Base-by-base conservation (phyloP, 1,140 invertebrate species). In the Pteromalus puparum region DNA sequence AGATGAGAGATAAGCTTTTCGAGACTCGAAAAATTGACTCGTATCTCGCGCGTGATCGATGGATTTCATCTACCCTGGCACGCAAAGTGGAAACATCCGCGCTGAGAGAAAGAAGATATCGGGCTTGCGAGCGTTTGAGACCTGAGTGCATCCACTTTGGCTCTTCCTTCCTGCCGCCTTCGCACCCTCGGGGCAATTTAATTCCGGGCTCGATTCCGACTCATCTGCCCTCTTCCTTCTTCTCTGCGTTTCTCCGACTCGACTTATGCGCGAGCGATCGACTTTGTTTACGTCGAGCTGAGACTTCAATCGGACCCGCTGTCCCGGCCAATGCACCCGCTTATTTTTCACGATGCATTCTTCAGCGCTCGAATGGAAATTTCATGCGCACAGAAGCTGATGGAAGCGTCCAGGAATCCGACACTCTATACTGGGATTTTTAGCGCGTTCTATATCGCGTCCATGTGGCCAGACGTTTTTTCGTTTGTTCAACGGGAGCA, bases 101-200 rank as follows among this genome's bases (percentile, higher is more conserved):
- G n/a, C n/a, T 28, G n/a, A n/a, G 28, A 73, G 28, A 65, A 83
- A 85, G 53, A 61, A 61, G 84, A 85, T 74, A 79, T 78, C 67
- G 28, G 53, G 24, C 38, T 24, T 26, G 68, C 67, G 30, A 42
- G 75, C 38, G 67, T 79, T n/a, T n/a, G n/a, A n/a, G n/a, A n/a
- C n/a, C 30, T 80, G 81, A 79, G 81, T 77, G 85, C 85, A 82
- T 74, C 68, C 34, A 80, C 81, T 79, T 67, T 77, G 28, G 26
- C 10, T 13, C 74, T 78, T 76, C 30, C 75, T 82, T 61, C 18
- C 83, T 42, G 48, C n/a, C 21, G 28, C 61, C 65, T 72, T 68
- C 70, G 34, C 73, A 67, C 83, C 65, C 85, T 72, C 81, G 9
- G 77, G 72, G 74, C 84, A 70, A 78, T 82, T 77, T 78, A 81